Conservation (phyloP, 2,113 vertebrate species). For the Misgurnus anguillicaudatus region DNA sequence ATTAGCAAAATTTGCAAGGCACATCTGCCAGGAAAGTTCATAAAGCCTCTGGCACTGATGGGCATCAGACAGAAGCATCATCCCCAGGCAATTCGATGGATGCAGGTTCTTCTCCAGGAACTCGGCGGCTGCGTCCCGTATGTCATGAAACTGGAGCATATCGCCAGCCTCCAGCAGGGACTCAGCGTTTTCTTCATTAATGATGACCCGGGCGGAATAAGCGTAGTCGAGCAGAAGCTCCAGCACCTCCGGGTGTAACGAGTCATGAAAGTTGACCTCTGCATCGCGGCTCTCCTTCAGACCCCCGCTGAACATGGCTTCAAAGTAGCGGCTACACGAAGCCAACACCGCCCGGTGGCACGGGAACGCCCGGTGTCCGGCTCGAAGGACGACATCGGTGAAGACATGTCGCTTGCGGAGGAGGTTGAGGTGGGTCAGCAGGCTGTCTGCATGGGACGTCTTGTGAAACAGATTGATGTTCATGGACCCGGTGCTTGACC, state of each 20-base stretch:
- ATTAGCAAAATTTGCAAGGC: slow-evolving; percentile 77
- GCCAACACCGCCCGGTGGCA: slow-evolving; percentile 82
- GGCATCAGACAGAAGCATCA: slow-evolving; percentile 83
- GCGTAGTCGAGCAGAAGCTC: slow-evolving; percentile 83
- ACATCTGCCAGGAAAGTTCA: slow-evolving; percentile 83
- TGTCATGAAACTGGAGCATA: slow-evolving; percentile 86
- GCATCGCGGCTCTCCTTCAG: slow-evolving; percentile 77
- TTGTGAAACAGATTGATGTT: slow-evolving; percentile 81
- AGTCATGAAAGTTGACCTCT: slow-evolving; percentile 82
- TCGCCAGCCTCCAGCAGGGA: slow-evolving; percentile 82
- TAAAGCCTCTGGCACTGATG: slow-evolving; percentile 80
- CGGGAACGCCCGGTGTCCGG: slow-evolving; percentile 75
- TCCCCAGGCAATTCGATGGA: slow-evolving; percentile 82
- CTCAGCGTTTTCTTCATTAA: slow-evolving; percentile 85
- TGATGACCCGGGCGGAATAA: slow-evolving; percentile 79
- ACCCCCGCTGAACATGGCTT: slow-evolving; percentile 83
- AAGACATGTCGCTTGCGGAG: slow-evolving; percentile 79
- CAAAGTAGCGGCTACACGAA: slow-evolving; percentile 83
- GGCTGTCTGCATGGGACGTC: slow-evolving; percentile 74
- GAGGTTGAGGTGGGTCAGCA: slow-evolving; percentile 81
- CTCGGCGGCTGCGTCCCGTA: slow-evolving; percentile 79
- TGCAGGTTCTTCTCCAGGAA: slow-evolving; percentile 84
- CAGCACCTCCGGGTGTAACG: slow-evolving; percentile 81
- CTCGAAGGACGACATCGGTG: slow-evolving; percentile 79
- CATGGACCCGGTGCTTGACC: slow-evolving; percentile 81